A percentile compares a stretch with the other conserved stretches of the same genome.
phyloP scores from a whole-genome alignment of 2,797 vertebrate species.

The Adrianichthys oophorus region DNA sequence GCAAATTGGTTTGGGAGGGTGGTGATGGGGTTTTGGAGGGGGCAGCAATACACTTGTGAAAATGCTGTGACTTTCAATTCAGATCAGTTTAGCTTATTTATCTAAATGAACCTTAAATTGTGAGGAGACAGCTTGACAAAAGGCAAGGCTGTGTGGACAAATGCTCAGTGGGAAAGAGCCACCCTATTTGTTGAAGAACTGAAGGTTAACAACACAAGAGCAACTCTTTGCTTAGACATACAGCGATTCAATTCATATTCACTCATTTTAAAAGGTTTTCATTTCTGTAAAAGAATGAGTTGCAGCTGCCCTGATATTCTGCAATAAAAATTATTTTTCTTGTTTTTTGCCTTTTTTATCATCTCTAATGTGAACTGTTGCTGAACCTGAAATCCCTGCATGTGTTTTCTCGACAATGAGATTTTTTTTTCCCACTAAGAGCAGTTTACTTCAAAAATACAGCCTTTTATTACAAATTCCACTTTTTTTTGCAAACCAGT shows the following conservation, averaged over 20 bases:
- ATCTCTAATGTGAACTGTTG: constrained; percentile 21
- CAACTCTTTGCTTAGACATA: constrained; percentile 20
- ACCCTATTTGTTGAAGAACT: constrained; percentile 2
- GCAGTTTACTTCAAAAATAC: too few species aligned
- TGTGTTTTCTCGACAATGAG: constrained; percentile 29
- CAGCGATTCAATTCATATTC: not conserved
- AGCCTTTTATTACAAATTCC: too few species aligned
- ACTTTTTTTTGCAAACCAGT: too few species aligned
- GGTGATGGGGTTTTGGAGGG: constrained; percentile 49
- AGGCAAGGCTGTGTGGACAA: constrained; percentile 29
- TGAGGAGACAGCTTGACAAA: constrained; percentile 29
- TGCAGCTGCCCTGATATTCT: constrained; percentile 6
- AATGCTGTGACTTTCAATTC: constrained; percentile 62
- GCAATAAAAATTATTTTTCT: constrained; percentile 17
- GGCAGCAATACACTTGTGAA: constrained; percentile 75
- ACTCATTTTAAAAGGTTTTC: not conserved
- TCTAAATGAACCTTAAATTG: constrained; percentile 10
- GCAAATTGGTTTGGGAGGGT: constrained; percentile 74
- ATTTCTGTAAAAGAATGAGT: constrained; percentile 12
- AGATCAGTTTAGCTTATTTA: too few species aligned
- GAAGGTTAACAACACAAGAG: constrained; percentile 40
- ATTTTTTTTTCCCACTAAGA: too few species aligned
- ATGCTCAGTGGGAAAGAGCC: constrained; percentile 9
- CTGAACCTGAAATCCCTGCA: constrained; percentile 17
- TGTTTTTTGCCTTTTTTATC: constrained; percentile 15